Conservation (phyloP, 2,888 invertebrate species). For the Sarcophaga carnaria region DNA sequence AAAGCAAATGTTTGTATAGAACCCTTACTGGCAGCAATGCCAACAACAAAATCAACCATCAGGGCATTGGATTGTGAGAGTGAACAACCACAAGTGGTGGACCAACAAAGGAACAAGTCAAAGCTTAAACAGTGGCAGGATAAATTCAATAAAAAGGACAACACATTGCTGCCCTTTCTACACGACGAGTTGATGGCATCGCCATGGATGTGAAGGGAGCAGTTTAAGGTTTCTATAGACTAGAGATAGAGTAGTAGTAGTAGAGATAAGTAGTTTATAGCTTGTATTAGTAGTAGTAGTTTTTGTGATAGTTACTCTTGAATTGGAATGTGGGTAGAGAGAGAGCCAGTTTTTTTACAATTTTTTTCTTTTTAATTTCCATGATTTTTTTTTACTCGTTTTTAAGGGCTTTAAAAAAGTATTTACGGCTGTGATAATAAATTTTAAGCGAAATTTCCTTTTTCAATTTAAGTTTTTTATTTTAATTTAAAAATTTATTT, state of each 20-base stretch:
- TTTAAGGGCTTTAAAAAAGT: conserved; percentile 43
- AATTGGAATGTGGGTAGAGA: conserved; percentile 9
- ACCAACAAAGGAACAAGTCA: conserved; percentile 35
- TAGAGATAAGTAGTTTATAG: background rate
- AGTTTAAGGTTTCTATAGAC: background rate
- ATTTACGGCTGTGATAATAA: conserved; percentile 69
- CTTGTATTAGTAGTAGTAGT: background rate
- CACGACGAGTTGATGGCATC: conserved; percentile 49
- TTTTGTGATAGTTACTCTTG: conserved; percentile 44
- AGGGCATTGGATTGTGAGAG: conserved; percentile 12
- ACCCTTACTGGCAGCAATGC: conserved; percentile 45
- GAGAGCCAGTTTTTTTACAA: conserved; percentile 13
- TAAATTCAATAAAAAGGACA: conserved; percentile 49
- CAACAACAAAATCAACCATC: conserved; percentile 25
- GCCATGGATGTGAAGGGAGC: background rate
- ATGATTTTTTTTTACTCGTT: background rate
- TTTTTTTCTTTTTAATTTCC: conserved; percentile 1
- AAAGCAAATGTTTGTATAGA: conserved; percentile 53
- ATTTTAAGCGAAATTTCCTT: conserved; percentile 37
- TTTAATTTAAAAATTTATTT: background rate
- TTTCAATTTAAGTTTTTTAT: conserved; percentile 21
- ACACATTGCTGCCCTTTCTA: conserved; percentile 56
- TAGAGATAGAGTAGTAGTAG: background rate
- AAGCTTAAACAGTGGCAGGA: conserved; percentile 30
- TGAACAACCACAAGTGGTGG: conserved; percentile 31